Base-by-base conservation (phyloP, 2,888 invertebrate species). In the Tachina fera region DNA sequence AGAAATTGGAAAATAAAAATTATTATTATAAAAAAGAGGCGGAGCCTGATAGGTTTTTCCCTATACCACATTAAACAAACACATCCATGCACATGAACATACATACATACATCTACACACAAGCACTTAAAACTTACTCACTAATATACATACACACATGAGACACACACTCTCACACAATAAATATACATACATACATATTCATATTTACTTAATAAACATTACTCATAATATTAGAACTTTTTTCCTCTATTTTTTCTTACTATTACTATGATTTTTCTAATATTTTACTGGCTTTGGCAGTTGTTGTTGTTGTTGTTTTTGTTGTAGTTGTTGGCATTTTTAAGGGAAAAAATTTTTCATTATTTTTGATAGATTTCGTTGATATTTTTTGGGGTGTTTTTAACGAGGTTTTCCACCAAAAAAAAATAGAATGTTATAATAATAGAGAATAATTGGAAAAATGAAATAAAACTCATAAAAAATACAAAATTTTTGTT, bases 331-430 rank as follows among this genome's bases (percentile, higher is more conserved):
- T 78, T 70, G 47, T 74, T 60, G 43, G 51, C 49, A 53, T 90
- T 91, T 92, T 92, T 91, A 90, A 90, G 92, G 92, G 90, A 91
- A 92, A 91, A 91, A 43, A 41, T 60, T 74, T 90, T 88, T 90
- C n/a, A 89, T 90, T 91, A 92, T 91, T 92, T 92, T 91, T 91
- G 90, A 90, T 92, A 90, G 91, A 83, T 75, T 81, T 75, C 51
- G 68, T 60, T 51, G 63, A 22, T 45, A 58, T 92, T 91, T 81
- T 81, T 86, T 92, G 91, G 92, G 92, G 92, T 92, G 92, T 92
- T 92, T 86, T 92, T 91, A 91, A 90, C 89, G 90, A 89, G 90
- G 90, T 91, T 92, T 90, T 88, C 53, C 71, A 83, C 76, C 61
- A 81, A 74, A 81, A 75, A 74, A 16, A 31, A 31, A 22, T 3